Base-by-base conservation (phyloP, 1,140 invertebrate genomes). In the Drosophila pseudoobscura region DNA sequence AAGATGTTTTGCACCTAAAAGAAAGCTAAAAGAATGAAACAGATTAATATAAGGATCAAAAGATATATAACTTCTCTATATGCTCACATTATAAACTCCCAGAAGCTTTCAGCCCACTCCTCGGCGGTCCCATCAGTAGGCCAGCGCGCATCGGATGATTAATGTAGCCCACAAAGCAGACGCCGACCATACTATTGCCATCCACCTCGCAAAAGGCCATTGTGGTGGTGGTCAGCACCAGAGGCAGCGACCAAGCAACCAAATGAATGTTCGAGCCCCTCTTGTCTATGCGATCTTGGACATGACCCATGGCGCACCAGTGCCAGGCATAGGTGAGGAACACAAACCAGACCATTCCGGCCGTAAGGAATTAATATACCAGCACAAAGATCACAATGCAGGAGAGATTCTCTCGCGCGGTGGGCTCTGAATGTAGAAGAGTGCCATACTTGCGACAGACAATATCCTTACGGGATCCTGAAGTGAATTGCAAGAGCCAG, bases 321-420 rank as follows among this genome's bases (percentile, higher is more conserved):
- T 98, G 95, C 97, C 97, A 99, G 8, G 97, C 95, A 89, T 99
- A 98, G 0, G 97, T 96, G 39, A 99, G 95, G 74, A 99, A 97
- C 8, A 98, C 97, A 93, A 99, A 97, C 90, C 99, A 99, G 43
- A 99, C 96, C 90, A 97, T 95, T 31, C 96, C 97, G 45, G 98
- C 97, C 92, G 98, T 98, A 73, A 97, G 93, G 83, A 98, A 99
- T 89, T 98, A 99, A 92, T 99, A 99, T 1, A 99, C 95, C 89
- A 99, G 92, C 60, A 99, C 95, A 92, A 99, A 99, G 2, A 98
- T 95, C 15, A 98, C 94, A 13, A 98, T 96, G 91, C 99, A 99
- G 0, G 95, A 97, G 6, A 97, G 92, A 89, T 96, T 97, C 92
- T 98, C 97, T 39, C 96, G 96, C 24, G 96, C 96, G 91, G 95